Conservation (phyloP, 2,888 invertebrate species). For the Pseudococcus viburni region DNA sequence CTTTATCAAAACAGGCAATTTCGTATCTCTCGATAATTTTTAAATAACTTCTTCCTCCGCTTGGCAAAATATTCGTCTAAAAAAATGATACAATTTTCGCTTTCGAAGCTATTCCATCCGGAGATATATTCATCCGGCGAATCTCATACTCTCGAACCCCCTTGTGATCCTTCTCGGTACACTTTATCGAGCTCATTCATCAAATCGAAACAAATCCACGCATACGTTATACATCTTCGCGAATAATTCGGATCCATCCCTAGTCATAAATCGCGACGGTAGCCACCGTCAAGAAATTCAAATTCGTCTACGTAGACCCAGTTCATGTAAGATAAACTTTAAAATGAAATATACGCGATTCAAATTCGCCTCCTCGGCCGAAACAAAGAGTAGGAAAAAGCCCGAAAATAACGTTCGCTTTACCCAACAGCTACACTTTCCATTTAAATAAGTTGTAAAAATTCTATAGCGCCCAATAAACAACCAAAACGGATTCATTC, state of each 20-base stretch:
- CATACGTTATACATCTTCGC: neutral
- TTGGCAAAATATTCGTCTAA: too few species aligned
- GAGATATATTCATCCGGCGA: neutral
- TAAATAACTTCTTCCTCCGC: too few species aligned
- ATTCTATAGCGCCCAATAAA: conserved; percentile 57
- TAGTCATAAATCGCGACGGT: conserved; percentile 26
- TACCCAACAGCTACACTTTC: conserved; percentile 38
- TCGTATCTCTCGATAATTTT: too few species aligned
- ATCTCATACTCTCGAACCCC: neutral
- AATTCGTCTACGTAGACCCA: conserved; percentile 11
- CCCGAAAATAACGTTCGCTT: conserved; percentile 28
- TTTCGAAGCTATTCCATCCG: too few species aligned
- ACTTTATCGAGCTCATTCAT: conserved; percentile 12
- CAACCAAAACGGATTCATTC: conserved; percentile 57
- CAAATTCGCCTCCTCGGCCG: conserved; percentile 13
- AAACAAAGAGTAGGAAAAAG: conserved; percentile 9
- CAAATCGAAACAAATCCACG: conserved; percentile 15
- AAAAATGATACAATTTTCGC: too few species aligned
- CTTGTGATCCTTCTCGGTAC: neutral
- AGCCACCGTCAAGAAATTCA: conserved; percentile 42
- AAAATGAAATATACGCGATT: conserved; percentile 43
- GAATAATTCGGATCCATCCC: neutral
- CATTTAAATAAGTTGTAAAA: conserved; percentile 59
- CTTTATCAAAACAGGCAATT: too few species aligned
- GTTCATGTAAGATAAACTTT: conserved; percentile 14